These are phyloP conservation scores for Tyrophagus putrescentiae DNA, from an alignment of 1,140 invertebrate genomes.

Conservation along the genomic window DNA sequence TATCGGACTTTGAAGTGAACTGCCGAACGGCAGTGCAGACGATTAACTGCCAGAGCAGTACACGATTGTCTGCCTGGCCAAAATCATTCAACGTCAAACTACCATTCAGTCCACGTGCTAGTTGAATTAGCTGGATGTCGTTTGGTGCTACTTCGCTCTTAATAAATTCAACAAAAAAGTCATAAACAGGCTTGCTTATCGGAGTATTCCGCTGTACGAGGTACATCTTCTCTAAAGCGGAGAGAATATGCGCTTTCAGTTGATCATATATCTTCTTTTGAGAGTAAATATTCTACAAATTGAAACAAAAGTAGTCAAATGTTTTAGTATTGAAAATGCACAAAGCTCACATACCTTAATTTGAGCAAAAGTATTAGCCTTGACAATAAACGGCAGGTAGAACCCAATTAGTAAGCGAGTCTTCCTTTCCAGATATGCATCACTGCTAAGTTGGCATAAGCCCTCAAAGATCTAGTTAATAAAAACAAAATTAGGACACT, in stretches of 20 bases:
- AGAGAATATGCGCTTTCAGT: background rate
- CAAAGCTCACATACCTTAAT: background rate
- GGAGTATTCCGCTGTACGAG: background rate
- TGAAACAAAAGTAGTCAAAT: background rate
- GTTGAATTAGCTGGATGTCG: background rate
- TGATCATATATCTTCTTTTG: background rate
- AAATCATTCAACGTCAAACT: conserved; percentile 1
- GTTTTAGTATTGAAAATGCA: background rate
- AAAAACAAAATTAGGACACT: no score
- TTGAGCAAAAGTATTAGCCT: background rate
- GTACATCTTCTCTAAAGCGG: background rate
- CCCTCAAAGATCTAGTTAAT: conserved; percentile 17
- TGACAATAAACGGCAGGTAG: background rate
- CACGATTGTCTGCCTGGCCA: background rate
- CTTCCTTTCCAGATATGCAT: conserved; percentile 6
- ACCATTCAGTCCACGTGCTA: background rate
- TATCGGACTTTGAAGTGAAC: background rate
- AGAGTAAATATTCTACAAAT: background rate
- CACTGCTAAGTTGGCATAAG: background rate
- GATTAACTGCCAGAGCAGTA: background rate
- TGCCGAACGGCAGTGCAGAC: background rate
- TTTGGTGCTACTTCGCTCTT: background rate
- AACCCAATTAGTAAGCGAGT: conserved; percentile 5
- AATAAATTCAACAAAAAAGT: background rate
- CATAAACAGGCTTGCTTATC: background rate